Base-by-base conservation (phyloP, 2,888 invertebrate species). In the Pachymerium ferrugineum region DNA sequence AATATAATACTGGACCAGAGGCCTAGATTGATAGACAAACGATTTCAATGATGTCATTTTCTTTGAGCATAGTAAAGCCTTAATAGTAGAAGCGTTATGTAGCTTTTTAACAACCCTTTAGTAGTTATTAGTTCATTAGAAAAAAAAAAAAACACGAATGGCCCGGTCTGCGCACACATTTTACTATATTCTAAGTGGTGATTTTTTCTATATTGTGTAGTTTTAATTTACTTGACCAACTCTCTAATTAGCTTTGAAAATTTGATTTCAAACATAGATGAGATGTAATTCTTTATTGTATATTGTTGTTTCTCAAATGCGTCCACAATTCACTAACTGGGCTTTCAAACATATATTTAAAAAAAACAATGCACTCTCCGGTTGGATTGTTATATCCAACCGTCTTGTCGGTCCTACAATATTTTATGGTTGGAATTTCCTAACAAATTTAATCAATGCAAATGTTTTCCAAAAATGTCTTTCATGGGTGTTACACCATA, bases 161-260 rank as follows among this genome's bases (percentile, higher is more conserved):
- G 62, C 62, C 62, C 62, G 62, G 62, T 62, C 62, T 62, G 62
- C 62, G 62, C 62, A 62, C 62, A 62, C 62, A 62, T 62, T 62
- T 62, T 62, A 25, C 25, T 28, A 62, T 12, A 28, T 62, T 62
- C 28, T 3, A 38, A 8, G 38, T 28, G 10, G 12, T 28, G 10
- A 14, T 6, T 12, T 62, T 62, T 38, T n/a, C 38, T 38, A n/a
- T 22, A 54, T 3, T 54, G 62, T 62, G 25, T 62, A 12, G 1
- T 22, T 12, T 22, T 22, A 10, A 22, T 54, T 62, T 62, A 25
- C 62, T 25, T 62, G 62, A 62, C 62, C 62, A 62, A 62, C 62
- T 62, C 62, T 62, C 62, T 62, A 28, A 62, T 62, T 14, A n/a
- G 16, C 28, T 62, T n/a, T n/a, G n/a, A n/a, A n/a, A n/a, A n/a